Conservation (phyloP, 2,797 vertebrate genomes). For the Pangasius sanitwongsei region DNA sequence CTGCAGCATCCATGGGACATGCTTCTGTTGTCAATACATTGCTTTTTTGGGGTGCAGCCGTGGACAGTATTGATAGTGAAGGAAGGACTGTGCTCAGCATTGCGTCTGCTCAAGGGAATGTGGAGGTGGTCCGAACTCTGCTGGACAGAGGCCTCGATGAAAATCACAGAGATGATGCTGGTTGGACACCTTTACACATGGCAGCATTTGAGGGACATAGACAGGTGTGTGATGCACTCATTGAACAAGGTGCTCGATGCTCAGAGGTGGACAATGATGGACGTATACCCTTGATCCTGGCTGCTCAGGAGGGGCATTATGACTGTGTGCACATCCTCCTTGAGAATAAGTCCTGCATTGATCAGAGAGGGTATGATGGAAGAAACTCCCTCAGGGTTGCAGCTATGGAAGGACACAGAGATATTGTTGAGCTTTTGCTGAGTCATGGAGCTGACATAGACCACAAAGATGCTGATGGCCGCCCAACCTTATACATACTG, state of each 20-base stretch:
- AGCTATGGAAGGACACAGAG: constrained; percentile 92
- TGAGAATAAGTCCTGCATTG: constrained; percentile 90
- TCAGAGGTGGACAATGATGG: constrained; percentile 96
- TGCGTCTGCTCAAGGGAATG: constrained; percentile 96
- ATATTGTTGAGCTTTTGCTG: constrained; percentile 92
- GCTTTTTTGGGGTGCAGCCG: constrained; percentile 96
- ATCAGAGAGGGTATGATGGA: constrained; percentile 95
- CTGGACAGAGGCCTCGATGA: constrained; percentile 98
- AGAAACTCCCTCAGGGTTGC: constrained; percentile 93
- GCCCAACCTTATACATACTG: constrained; percentile 95
- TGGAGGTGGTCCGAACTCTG: constrained; percentile 96
- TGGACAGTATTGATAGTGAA: constrained; percentile 97
- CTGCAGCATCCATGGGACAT: constrained; percentile 97
- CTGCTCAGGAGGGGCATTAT: constrained; percentile 95
- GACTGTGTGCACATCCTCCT: constrained; percentile 93
- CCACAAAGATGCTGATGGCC: constrained; percentile 93
- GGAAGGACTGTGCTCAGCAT: constrained; percentile 97
- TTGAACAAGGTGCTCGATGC: constrained; percentile 95
- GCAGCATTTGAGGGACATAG: constrained; percentile 95
- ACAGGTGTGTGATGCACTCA: constrained; percentile 93
- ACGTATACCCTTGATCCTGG: constrained; percentile 89
- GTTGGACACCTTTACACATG: constrained; percentile 98
- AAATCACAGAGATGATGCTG: constrained; percentile 95
- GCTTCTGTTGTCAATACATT: constrained; percentile 94
- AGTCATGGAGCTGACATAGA: constrained; percentile 91